These are phyloP conservation scores for Pristionchus entomophagus DNA, from an alignment of 2,888 invertebrate genomes.

Conservation along the genomic window DNA sequence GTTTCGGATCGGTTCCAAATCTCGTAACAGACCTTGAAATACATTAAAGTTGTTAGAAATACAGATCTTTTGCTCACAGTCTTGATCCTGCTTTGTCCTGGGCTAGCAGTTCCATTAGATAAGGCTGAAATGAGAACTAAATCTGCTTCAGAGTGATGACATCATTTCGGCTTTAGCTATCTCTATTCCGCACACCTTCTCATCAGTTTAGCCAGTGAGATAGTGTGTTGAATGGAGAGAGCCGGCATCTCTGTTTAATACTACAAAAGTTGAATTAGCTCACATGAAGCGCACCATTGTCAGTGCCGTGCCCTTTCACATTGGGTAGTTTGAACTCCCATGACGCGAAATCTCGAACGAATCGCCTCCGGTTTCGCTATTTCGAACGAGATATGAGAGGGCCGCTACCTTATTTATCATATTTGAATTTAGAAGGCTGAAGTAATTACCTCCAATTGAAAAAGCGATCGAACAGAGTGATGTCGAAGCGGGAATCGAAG, in stretches of 20 bases:
- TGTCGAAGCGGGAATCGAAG: background rate
- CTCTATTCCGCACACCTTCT: no score
- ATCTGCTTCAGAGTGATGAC: no score
- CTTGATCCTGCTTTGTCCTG: slow-evolving; percentile 12
- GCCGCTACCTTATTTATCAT: background rate
- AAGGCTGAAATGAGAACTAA: slow-evolving; percentile 29
- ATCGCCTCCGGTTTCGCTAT: background rate
- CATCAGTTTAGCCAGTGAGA: no score
- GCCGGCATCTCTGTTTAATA: background rate
- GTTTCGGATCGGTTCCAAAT: slow-evolving; percentile 10
- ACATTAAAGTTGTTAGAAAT: background rate
- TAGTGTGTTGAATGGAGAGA: no score
- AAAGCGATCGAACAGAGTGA: slow-evolving; percentile 38
- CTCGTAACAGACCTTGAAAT: background rate
- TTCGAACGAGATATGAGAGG: slow-evolving; percentile 5
- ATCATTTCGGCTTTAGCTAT: no score
- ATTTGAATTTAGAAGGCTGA: background rate
- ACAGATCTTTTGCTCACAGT: background rate
- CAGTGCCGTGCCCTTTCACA: background rate
- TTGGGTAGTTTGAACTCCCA: slow-evolving; percentile 37
- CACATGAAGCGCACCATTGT: slow-evolving; percentile 47
- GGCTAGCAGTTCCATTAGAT: slow-evolving; percentile 33
- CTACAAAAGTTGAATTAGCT: background rate
- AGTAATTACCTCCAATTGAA: slow-evolving; percentile 20
- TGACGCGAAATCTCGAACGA: background rate